phyloP scores from a whole-genome alignment of 2,113 vertebrate genomes.

The Vimba vimba region DNA sequence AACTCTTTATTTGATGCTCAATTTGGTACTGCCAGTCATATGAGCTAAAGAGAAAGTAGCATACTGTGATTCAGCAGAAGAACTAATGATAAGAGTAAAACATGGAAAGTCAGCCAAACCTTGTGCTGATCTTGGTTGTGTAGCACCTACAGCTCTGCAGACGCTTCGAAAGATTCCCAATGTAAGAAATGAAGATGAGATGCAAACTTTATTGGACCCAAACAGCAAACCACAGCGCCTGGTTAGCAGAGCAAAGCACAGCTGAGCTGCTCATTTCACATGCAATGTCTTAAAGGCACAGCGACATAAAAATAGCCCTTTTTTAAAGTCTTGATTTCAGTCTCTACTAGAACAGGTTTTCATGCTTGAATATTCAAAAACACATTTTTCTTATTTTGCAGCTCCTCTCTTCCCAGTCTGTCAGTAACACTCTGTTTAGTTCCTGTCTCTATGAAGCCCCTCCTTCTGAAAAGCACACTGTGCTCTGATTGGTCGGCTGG shows the following conservation, averaged over 20 bases:
- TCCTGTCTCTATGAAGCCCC: too few species aligned
- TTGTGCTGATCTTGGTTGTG: background rate
- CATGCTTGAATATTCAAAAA: too few species aligned
- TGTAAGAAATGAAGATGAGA: background rate
- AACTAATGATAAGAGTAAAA: background rate
- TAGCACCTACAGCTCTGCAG: background rate
- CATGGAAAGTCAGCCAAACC: background rate
- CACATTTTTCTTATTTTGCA: too few species aligned
- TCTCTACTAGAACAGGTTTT: too few species aligned
- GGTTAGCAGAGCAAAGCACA: background rate
- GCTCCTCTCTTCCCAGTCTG: too few species aligned
- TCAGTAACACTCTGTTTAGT: too few species aligned
- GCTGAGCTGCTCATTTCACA: background rate
- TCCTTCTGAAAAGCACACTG: too few species aligned
- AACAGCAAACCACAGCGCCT: background rate
- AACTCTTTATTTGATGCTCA: background rate
- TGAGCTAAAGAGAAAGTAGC: too few species aligned
- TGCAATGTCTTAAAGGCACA: conserved; percentile 11
- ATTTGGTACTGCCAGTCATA: background rate
- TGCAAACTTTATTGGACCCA: background rate
- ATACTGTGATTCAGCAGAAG: background rate
- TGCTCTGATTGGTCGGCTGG: too few species aligned
- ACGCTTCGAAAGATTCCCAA: background rate
- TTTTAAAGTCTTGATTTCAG: background rate
- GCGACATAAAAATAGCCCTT: background rate